Percentiles rank a stretch among this genome's conserved stretches.
phyloP scores from a whole-genome alignment of 2,888 invertebrate species.

The Agrotis ipsilon region DNA sequence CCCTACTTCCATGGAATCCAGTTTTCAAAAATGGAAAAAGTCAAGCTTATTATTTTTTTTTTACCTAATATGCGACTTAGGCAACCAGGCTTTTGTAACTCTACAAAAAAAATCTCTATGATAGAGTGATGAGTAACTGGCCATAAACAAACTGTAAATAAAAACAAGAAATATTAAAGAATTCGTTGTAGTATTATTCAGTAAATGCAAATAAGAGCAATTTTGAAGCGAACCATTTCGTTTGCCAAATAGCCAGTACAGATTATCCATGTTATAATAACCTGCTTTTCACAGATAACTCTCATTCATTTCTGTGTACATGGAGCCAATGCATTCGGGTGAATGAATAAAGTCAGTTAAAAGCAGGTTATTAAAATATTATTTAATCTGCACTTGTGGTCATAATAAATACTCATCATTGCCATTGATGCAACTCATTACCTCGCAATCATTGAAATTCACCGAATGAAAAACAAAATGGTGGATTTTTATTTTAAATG shows the following conservation, averaged over 20 bases:
- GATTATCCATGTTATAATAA: slow-evolving; percentile 7
- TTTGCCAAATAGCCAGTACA: slow-evolving; percentile 1
- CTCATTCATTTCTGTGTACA: slow-evolving; percentile 1
- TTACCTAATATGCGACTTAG: neutral
- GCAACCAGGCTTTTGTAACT: neutral
- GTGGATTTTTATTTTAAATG: slow-evolving; percentile 2
- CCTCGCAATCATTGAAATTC: slow-evolving; percentile 18
- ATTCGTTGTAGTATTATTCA: neutral
- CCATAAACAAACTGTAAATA: neutral
- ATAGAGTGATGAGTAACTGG: neutral
- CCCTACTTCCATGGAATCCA: neutral
- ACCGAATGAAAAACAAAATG: slow-evolving; percentile 27
- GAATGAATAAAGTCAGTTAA: slow-evolving; percentile 11
- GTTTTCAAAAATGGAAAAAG: neutral
- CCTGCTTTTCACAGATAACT: slow-evolving; percentile 22
- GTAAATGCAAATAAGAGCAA: neutral
- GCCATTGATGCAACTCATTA: slow-evolving; percentile 12
- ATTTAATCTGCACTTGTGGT: slow-evolving; percentile 3
- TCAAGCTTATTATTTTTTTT: neutral
- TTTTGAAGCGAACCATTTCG: neutral
- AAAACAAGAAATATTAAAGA: neutral
- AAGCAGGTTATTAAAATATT: slow-evolving; percentile 24
- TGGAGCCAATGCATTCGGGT: neutral
- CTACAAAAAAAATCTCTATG: neutral
- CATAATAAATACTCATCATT: slow-evolving; percentile 13